Evolutionary conservation across 2,888 invertebrate genomes (phyloP).

Genomic region (Spilosoma lubricipeda): DNA sequence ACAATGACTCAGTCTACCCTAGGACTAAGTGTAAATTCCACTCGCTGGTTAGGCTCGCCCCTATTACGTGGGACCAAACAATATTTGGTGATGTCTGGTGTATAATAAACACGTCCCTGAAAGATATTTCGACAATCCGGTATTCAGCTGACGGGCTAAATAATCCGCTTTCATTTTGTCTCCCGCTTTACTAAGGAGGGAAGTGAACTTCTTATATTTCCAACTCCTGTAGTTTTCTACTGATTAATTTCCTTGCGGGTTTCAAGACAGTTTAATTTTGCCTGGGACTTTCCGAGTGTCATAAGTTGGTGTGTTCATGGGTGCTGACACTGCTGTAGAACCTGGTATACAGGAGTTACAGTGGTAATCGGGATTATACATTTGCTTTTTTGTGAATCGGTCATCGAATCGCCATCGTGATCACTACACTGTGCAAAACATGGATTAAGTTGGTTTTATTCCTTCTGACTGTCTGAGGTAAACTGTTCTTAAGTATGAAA

Average conservation of each 20-base stretch:
- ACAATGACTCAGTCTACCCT: neutral
- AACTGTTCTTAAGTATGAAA: neutral
- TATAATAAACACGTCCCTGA: neutral
- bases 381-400: too few relatives aligned
- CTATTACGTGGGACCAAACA: neutral
- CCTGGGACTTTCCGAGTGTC: too few relatives aligned
- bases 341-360: too few relatives aligned
- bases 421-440: neutral
- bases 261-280: too few relatives aligned
- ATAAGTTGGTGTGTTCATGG: too few relatives aligned
- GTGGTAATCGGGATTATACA: too few relatives aligned
- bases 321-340: too few relatives aligned
- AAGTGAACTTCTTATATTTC: too few relatives aligned
- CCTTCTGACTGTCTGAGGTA: neutral
- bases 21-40: neutral
- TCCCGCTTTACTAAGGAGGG: too few relatives aligned
- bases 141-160: neutral
- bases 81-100: neutral
- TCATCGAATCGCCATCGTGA: neutral
- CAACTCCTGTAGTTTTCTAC: too few relatives aligned
- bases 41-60: neutral
- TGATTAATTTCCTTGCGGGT: too few relatives aligned
- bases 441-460: neutral
- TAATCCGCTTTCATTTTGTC: neutral
- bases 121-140: neutral